Evolutionary conservation across 2,113 vertebrate species (phyloP), one percentile per base, ranked within the genome.

Genomic region (Girardinichthys multiradiatus): DNA sequence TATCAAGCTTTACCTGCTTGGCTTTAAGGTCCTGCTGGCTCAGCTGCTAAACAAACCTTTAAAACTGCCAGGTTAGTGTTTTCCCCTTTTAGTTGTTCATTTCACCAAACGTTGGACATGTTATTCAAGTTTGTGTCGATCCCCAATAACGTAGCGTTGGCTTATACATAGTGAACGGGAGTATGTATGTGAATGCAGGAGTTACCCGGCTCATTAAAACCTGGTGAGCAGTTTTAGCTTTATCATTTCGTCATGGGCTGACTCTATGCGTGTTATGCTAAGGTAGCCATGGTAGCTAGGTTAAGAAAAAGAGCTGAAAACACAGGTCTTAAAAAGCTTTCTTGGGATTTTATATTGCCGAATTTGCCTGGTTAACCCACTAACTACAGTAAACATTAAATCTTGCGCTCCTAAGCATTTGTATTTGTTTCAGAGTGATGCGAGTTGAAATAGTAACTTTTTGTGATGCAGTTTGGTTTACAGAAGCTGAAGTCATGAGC

Each of bases 51-150:
- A 76, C 76, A 77, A 45, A 72, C 35, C 80, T 2, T 77, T 91
- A 60, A 73, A 37, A 35, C 48, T 91, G 42, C 85, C 92, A 92
- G 93, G 93, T 93, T 31, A 42, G 90, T 93, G 45, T 5, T 58
- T 0, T n/a, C 63, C 45, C 1, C 4, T 2, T 2, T 14, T 24
- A 19, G 6, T 61, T 26, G 14, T 19, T 35, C 8, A 3, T 19
- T 27, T 68, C 33, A 51, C 10, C 1, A 63, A 30, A 68, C 58
- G 27, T 57, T 62, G 48, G 29, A 29, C 39, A 31, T 27, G 42
- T 14, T 19, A 4, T 39, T 9, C 24, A 2, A 8, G 11, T 19
- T 12, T 66, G 59, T 6, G 13, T 2, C 29, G 57, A 29, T 26
- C 63, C 19, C 28, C 29, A 11, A 1, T 45, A 12, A 71, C 13